phyloP scores from a whole-genome alignment of 2,113 vertebrate genomes.

The Crotalus tigris region DNA sequence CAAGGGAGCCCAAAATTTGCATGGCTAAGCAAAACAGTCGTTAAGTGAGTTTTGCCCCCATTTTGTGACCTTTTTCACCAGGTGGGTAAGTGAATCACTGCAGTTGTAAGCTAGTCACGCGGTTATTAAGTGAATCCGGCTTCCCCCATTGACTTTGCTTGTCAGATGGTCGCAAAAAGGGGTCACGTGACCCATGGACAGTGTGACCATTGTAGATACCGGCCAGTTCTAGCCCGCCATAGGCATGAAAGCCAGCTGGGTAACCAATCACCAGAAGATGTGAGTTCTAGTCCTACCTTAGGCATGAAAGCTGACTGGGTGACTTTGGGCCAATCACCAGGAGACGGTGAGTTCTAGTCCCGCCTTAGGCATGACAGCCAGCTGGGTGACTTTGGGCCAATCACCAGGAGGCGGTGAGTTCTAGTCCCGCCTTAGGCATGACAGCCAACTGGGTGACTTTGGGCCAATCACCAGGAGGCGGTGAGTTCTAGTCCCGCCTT shows the following conservation, averaged over 20 bases:
- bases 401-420: neutral
- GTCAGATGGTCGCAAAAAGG: too few species aligned
- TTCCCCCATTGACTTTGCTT: neutral
- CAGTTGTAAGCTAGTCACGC: neutral
- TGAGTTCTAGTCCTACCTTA: too few species aligned
- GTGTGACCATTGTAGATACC: neutral
- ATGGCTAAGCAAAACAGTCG: too few species aligned
- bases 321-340: too few species aligned
- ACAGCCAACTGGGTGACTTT: too few species aligned
- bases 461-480: too few species aligned
- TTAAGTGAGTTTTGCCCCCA: neutral
- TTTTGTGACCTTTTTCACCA: neutral
- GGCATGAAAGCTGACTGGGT: too few species aligned
- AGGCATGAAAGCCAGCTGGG: too few species aligned
- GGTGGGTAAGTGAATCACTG: neutral
- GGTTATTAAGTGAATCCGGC: neutral
- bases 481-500: too few species aligned
- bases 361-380: rapidly evolving
- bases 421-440: neutral
- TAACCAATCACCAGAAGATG: too few species aligned
- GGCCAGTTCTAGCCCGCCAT: neutral
- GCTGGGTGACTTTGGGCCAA: rapidly evolving
- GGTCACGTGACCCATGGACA: rapidly evolving
- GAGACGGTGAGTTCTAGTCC: too few species aligned
- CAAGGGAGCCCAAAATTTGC: neutral